These are phyloP conservation scores for Rhinatrema bivittatum DNA, from an alignment of 2,797 vertebrate species.

Conservation along the genomic window DNA sequence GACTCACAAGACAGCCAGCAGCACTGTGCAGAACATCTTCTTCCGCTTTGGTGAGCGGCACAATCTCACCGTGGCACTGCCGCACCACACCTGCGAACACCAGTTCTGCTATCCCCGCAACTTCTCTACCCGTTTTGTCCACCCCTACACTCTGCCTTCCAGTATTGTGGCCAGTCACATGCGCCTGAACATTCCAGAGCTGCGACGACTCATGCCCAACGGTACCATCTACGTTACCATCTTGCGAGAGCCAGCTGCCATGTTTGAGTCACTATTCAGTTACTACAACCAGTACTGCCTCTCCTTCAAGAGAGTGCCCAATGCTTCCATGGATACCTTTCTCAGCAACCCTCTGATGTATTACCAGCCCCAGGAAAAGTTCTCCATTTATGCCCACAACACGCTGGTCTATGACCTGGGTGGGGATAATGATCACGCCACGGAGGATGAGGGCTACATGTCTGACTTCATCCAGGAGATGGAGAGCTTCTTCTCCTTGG, in stretches of 20 bases:
- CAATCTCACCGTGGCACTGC: constrained; percentile 75
- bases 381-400: constrained; percentile 74
- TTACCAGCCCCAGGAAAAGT: constrained; percentile 63
- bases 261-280: constrained; percentile 82
- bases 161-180: constrained; percentile 73
- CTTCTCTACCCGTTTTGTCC: constrained; percentile 68
- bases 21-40: constrained; percentile 78
- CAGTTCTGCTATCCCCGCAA: constrained; percentile 79
- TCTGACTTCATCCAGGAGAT: constrained; percentile 58
- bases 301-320: constrained; percentile 70
- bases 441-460: constrained; percentile 45
- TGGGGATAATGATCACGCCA: constrained; percentile 62
- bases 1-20: constrained; percentile 82
- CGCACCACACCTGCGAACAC: constrained; percentile 64
- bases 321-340: constrained; percentile 70
- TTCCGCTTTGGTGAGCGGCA: constrained; percentile 77
- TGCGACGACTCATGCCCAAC: constrained; percentile 67
- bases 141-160: constrained; percentile 64
- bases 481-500: constrained; percentile 68
- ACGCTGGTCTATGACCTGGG: constrained; percentile 75
- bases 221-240: constrained; percentile 72
- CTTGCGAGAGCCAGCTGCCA: constrained; percentile 71
- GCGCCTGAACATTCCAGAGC: constrained; percentile 63
- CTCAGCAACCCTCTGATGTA: constrained; percentile 60
- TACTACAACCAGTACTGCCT: constrained; percentile 76